Conservation (phyloP, 2,797 vertebrate species). For the Scarus forsteni region DNA sequence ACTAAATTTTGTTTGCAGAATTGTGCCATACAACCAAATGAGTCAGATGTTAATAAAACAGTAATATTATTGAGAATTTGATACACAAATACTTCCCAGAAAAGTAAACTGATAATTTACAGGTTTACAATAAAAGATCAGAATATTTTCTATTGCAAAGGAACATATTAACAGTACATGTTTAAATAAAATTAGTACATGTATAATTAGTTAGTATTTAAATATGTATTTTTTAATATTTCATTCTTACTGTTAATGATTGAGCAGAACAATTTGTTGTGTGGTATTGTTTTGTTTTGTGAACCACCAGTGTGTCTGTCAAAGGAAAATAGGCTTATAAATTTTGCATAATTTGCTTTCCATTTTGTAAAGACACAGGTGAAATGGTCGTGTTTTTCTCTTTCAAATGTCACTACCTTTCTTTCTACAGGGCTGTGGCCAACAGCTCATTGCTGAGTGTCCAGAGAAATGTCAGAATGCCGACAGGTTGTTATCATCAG, state of each 20-base stretch:
- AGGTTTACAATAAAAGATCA: too few relatives aligned
- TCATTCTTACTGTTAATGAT: slow-evolving; percentile 7
- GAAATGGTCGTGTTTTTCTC: slow-evolving; percentile 46
- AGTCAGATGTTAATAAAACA: slow-evolving; percentile 13
- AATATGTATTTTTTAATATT: neutral
- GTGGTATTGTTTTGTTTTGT: slow-evolving; percentile 7
- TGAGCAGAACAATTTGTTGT: slow-evolving; percentile 9
- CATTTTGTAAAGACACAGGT: slow-evolving; percentile 36
- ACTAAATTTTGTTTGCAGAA: slow-evolving; percentile 5
- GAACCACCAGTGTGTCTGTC: slow-evolving; percentile 14
- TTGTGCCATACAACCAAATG: slow-evolving; percentile 4
- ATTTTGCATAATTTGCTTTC: slow-evolving; percentile 33
- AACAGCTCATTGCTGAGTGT: slow-evolving; percentile 73
- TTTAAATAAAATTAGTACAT: slow-evolving; percentile 21
- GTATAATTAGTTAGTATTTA: slow-evolving; percentile 18
- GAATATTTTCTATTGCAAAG: too few relatives aligned
- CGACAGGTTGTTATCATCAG: slow-evolving; percentile 83
- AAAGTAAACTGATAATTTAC: too few relatives aligned
- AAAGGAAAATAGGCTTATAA: slow-evolving; percentile 26
- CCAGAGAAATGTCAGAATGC: slow-evolving; percentile 81
- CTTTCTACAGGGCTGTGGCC: slow-evolving; percentile 61
- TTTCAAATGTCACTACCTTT: slow-evolving; percentile 45
- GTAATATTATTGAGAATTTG: slow-evolving; percentile 22
- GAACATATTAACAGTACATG: neutral
- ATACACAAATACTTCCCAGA: neutral